phyloP scores from a whole-genome alignment of 2,113 vertebrate genomes.

The Corydoras maculifer region DNA sequence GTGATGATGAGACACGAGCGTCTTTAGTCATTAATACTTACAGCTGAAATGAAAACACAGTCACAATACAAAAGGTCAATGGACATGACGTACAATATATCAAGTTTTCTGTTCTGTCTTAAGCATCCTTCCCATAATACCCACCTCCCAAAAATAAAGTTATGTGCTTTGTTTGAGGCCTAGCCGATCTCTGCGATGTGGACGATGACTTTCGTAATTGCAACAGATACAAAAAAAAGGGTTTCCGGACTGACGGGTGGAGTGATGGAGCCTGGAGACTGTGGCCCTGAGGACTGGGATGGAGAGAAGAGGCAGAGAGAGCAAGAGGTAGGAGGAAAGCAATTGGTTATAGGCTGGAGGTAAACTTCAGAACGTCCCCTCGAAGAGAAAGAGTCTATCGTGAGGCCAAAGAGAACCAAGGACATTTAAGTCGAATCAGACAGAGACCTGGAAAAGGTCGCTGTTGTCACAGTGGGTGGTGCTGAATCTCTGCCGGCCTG shows the following conservation, averaged over 20 bases:
- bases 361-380: slow-evolving; percentile 3
- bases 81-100: too few relatives aligned
- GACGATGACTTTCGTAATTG: too few relatives aligned
- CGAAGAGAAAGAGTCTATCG: slow-evolving; percentile 1
- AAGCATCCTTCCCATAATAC: background rate
- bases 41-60: slow-evolving; percentile 28
- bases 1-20: slow-evolving; percentile 7
- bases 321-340: slow-evolving; percentile 22
- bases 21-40: slow-evolving; percentile 11
- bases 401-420: background rate
- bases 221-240: background rate
- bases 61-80: slow-evolving; percentile 27
- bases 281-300: slow-evolving; percentile 18
- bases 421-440: slow-evolving; percentile 27
- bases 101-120: too few relatives aligned
- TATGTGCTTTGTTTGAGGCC: slow-evolving; percentile 40
- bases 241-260: background rate
- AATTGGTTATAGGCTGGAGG: slow-evolving; percentile 23
- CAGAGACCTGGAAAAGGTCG: slow-evolving; percentile 28
- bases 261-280: slow-evolving; percentile 8
- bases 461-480: slow-evolving; percentile 42
- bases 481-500: slow-evolving; percentile 11
- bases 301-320: slow-evolving; percentile 8
- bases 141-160: slow-evolving; percentile 10
- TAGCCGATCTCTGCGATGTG: slow-evolving; percentile 27